Conservation (phyloP, 2,113 vertebrate genomes). For the Scomber japonicus region DNA sequence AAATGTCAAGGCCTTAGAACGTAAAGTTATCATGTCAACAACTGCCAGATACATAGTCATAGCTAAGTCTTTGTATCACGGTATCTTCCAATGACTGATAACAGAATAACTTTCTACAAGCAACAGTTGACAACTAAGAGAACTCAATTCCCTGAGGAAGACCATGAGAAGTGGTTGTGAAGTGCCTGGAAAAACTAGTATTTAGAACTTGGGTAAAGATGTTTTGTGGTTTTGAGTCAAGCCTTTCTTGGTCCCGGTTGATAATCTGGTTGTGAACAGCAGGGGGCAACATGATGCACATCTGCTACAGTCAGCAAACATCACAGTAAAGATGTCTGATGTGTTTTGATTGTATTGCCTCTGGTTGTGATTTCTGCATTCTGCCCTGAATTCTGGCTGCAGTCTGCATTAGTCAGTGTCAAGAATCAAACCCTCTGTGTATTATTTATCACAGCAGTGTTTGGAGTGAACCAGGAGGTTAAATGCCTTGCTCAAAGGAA, state of each 20-base stretch:
- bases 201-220: not conserved
- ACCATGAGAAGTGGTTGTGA: too few relatives aligned
- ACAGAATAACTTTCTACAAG: too few relatives aligned
- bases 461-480: not conserved
- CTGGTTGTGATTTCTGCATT: not conserved
- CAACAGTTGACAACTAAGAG: not conserved
- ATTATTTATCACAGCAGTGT: not conserved
- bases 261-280: not conserved
- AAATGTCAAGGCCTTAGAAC: not conserved
- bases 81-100: not conserved
- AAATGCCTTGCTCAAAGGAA: too few relatives aligned
- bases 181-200: not conserved
- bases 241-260: not conserved
- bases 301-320: not conserved
- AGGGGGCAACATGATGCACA: not conserved
- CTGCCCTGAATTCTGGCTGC: slow-evolving; percentile 12
- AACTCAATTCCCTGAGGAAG: too few relatives aligned
- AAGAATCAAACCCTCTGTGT: not conserved
- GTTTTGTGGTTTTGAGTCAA: not conserved
- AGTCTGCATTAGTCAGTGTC: slow-evolving; percentile 3
- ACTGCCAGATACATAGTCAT: not conserved
- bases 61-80: not conserved
- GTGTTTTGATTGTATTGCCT: not conserved
- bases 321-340: not conserved
- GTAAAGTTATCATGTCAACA: not conserved